Evolutionary conservation across 2,888 invertebrate species (phyloP).

Genomic region (Teinopalpus imperialis): DNA sequence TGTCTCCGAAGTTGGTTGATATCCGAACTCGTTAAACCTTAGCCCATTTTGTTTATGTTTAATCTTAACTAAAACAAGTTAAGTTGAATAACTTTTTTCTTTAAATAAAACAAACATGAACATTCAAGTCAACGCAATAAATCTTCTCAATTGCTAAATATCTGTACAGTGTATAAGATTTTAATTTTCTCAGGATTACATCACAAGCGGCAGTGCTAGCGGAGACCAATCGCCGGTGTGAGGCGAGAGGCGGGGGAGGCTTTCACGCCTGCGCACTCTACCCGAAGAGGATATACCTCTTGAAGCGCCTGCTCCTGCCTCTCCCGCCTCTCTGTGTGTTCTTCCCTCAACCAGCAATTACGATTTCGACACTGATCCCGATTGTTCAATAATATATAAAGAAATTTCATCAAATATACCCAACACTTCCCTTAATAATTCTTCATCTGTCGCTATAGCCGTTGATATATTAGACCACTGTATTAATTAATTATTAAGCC

Average conservation of each 20-base stretch:
- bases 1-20: too few relatives aligned
- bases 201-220: conserved; percentile 72
- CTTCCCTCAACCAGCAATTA: conserved; percentile 28
- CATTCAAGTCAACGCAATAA: too few relatives aligned
- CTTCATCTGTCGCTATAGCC: not conserved
- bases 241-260: conserved; percentile 78
- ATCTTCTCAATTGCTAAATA: too few relatives aligned
- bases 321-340: conserved; percentile 50
- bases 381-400: not conserved
- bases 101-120: too few relatives aligned
- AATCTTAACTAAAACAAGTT: too few relatives aligned
- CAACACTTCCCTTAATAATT: conserved; percentile 3
- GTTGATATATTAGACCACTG: too few relatives aligned
- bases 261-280: conserved; percentile 69
- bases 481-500: too few relatives aligned
- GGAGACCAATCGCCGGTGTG: conserved; percentile 77
- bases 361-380: conserved; percentile 24
- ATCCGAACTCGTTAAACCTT: too few relatives aligned
- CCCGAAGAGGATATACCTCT: conserved; percentile 64
- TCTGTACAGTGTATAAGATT: too few relatives aligned
- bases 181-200: conserved; percentile 63
- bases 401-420: too few relatives aligned
- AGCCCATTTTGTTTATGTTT: too few relatives aligned
- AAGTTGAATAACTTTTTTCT: too few relatives aligned
- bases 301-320: conserved; percentile 48